Conservation (phyloP, 2,888 invertebrate species). For the Aproaerema taeniolella region DNA sequence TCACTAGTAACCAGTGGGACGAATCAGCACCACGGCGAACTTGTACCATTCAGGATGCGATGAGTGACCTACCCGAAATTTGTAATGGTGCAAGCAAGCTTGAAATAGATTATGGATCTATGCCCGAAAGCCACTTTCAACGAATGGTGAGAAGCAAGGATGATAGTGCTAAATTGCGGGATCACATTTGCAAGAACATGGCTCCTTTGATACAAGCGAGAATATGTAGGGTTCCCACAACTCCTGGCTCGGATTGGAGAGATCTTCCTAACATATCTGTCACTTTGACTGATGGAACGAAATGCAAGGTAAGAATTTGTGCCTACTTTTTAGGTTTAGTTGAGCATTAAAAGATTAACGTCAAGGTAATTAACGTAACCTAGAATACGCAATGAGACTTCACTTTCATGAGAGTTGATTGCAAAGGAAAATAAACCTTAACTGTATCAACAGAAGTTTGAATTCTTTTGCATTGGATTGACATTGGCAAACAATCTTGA, state of each 20-base stretch:
- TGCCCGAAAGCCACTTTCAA: conserved; percentile 87
- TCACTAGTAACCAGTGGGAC: conserved; percentile 77
- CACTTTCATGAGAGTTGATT: too few species aligned
- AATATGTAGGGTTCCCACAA: conserved; percentile 84
- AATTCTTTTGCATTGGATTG: too few species aligned
- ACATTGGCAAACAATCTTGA: too few species aligned
- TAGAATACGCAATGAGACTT: too few species aligned
- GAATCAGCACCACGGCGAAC: conserved; percentile 86
- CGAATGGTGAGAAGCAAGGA: conserved; percentile 80
- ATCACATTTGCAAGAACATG: conserved; percentile 92
- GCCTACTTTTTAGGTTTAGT: not conserved
- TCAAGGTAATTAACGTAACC: not conserved
- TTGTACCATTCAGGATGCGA: conserved; percentile 87
- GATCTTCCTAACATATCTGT: conserved; percentile 88
- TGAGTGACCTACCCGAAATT: conserved; percentile 88
- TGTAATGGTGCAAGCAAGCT: conserved; percentile 82
- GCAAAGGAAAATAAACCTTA: too few species aligned
- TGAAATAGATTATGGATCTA: conserved; percentile 84
- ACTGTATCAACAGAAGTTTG: too few species aligned
- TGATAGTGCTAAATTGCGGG: conserved; percentile 76
- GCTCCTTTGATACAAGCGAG: conserved; percentile 86
- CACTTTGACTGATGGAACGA: conserved; percentile 82
- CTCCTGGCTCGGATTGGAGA: conserved; percentile 90
- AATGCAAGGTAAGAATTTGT: conserved; percentile 66
- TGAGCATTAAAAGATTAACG: not conserved